These are phyloP conservation scores for Pocota personata DNA, from an alignment of 2,888 invertebrate species.

Conservation along the genomic window DNA sequence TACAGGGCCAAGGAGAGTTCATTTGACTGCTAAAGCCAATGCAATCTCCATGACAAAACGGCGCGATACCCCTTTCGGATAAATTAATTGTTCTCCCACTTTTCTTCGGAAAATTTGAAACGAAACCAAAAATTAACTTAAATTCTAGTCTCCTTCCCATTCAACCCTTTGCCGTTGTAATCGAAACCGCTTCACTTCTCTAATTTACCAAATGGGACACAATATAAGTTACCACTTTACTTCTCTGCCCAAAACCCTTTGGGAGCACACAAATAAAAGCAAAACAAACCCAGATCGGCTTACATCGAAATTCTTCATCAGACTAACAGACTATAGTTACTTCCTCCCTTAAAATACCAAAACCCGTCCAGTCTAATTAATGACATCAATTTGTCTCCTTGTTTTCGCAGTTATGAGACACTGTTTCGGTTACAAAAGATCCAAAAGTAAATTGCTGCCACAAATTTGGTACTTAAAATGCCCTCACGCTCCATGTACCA, in stretches of 20 bases:
- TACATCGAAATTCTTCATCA: conserved; percentile 1
- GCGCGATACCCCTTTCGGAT: not conserved
- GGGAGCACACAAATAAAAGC: conserved; percentile 13
- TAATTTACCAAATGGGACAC: conserved; percentile 70
- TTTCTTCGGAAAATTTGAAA: not conserved
- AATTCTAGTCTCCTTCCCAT: not conserved
- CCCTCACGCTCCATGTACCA: conserved; percentile 75
- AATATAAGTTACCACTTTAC: conserved; percentile 50
- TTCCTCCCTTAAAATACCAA: not conserved
- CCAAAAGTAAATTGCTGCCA: conserved; percentile 75
- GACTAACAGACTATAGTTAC: not conserved
- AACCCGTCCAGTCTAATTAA: conserved; percentile 78
- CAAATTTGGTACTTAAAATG: conserved; percentile 75
- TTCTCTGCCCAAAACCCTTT: not conserved
- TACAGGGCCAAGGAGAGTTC: too few relatives aligned
- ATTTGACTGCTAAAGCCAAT: too few relatives aligned
- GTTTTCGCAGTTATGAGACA: conserved; percentile 66
- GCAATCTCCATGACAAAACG: not conserved
- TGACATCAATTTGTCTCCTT: conserved; percentile 80
- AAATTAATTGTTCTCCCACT: conserved; percentile 22
- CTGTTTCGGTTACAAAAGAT: conserved; percentile 39
- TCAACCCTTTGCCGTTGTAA: conserved; percentile 49
- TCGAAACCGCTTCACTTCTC: conserved; percentile 64
- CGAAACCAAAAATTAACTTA: conserved; percentile 52
- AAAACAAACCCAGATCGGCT: conserved; percentile 41